Evolutionary conservation across 2,797 vertebrate genomes (phyloP).

Genomic region (Kryptopterus vitreolus): DNA sequence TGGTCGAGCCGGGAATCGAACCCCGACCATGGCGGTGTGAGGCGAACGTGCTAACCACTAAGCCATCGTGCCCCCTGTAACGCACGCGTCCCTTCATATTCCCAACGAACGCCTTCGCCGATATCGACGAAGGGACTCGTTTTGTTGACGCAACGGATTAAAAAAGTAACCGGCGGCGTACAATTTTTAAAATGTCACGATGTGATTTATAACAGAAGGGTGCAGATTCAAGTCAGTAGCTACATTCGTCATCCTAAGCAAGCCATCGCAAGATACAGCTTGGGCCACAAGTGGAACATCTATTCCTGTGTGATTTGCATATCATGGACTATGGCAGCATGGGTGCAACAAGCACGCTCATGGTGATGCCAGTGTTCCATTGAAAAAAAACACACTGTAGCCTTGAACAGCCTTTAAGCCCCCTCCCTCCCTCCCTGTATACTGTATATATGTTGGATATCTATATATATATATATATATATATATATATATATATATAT

Average conservation of each 20-base stretch:
- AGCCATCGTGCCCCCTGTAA: too few relatives aligned
- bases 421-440: conserved; percentile 35
- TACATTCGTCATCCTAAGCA: conserved; percentile 53
- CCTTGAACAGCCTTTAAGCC: conserved; percentile 56
- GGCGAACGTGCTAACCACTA: too few relatives aligned
- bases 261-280: conserved; percentile 68
- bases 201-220: background rate
- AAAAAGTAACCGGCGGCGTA: background rate
- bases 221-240: background rate
- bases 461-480: too few relatives aligned
- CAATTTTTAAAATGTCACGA: background rate
- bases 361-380: conserved; percentile 60
- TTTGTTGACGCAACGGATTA: too few relatives aligned
- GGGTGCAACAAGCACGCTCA: conserved; percentile 64
- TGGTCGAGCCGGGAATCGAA: too few relatives aligned
- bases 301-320: conserved; percentile 67
- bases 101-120: too few relatives aligned
- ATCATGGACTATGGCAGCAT: conserved; percentile 61
- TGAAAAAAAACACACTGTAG: conserved; percentile 45
- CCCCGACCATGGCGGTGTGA: too few relatives aligned
- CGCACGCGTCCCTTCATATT: too few relatives aligned
- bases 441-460: conserved; percentile 56
- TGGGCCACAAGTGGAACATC: conserved; percentile 58
- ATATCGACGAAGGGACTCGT: too few relatives aligned
- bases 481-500: too few relatives aligned